Base-by-base conservation (phyloP, 2,113 vertebrate genomes). In the Lycaon pictus region DNA sequence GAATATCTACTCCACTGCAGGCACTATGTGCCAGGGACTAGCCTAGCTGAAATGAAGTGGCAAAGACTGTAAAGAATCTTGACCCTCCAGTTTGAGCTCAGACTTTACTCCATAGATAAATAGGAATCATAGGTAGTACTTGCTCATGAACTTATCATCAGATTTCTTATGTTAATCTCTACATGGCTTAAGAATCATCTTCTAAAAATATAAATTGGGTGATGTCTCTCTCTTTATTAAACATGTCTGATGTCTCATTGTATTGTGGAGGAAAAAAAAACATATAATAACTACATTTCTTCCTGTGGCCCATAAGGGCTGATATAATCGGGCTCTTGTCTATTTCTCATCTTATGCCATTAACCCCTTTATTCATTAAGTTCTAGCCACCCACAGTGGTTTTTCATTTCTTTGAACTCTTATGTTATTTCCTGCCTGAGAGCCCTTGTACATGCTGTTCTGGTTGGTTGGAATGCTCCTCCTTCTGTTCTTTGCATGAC, bases 191-290 rank as follows among this genome's bases (percentile, higher is more conserved):
- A 89, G 71, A 86, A 83, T 19, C 37, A 53, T 35, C 13, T 74
- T 76, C 69, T 62, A 53, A 92, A 95, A 93, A 84, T 85, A 16
- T 60, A 90, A 95, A 84, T 23, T 55, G 51, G n/a, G 25, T 62
- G 23, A 2, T 84, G 8, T 67, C 35, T 88, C 17, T 92, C 27
- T 82, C 27, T 82, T 63, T 20, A 67, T 56, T 84, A 69, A 76
- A 94, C 94, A 93, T 43, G 20, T 88, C 22, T 89, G 55, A 71
- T 32, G n/a, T 29, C 19, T 80, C n/a, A 84, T 15, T 93, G 11
- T 89, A 74, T 90, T 58, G 29, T 25, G 22, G 29, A 25, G 58
- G 15, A 23, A 55, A 32, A 82, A 65, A 51, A 80, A 3, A 27
- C 63, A 3, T 3, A 10, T 8, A 55, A 51, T 25, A 60, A 51